Conservation (phyloP, 2,797 vertebrate genomes). For the Danio jaintianensis region DNA sequence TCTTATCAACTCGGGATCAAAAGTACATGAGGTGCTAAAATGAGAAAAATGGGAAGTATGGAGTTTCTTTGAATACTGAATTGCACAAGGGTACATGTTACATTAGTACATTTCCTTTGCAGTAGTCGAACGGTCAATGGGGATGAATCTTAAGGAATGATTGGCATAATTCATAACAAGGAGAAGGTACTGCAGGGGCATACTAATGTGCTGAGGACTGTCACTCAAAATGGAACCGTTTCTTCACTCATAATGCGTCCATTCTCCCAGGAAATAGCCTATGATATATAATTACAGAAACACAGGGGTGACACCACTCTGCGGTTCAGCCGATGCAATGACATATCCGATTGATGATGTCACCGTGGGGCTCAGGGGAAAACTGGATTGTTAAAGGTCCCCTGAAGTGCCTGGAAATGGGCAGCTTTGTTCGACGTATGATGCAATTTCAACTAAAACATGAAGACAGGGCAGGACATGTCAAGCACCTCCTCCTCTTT, state of each 20-base stretch:
- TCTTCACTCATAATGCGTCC: not conserved
- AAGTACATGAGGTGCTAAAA: slow-evolving; percentile 54
- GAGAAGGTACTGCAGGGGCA: slow-evolving; percentile 22
- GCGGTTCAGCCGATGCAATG: not conserved
- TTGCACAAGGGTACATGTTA: slow-evolving; percentile 44
- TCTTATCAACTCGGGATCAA: slow-evolving; percentile 51
- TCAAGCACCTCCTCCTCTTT: no score
- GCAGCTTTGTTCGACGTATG: no score
- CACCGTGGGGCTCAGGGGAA: not conserved
- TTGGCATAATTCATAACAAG: slow-evolving; percentile 52
- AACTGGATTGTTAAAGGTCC: not conserved
- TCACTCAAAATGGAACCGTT: not conserved
- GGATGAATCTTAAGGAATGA: slow-evolving; percentile 51
- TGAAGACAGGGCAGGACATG: no score
- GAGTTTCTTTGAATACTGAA: slow-evolving; percentile 43
- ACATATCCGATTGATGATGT: not conserved
- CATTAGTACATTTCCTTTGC: slow-evolving; percentile 45
- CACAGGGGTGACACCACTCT: not conserved
- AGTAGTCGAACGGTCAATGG: slow-evolving; percentile 24
- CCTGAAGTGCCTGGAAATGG: no score
- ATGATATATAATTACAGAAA: slow-evolving; percentile 16
- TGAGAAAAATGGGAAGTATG: slow-evolving; percentile 35
- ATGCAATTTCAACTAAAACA: no score
- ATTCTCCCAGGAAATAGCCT: slow-evolving; percentile 2
- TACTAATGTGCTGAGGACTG: slow-evolving; percentile 26